Evolutionary conservation across 2,888 invertebrate genomes (phyloP), one percentile per base, ranked within the genome.

Genomic region (Hesperia comma): DNA sequence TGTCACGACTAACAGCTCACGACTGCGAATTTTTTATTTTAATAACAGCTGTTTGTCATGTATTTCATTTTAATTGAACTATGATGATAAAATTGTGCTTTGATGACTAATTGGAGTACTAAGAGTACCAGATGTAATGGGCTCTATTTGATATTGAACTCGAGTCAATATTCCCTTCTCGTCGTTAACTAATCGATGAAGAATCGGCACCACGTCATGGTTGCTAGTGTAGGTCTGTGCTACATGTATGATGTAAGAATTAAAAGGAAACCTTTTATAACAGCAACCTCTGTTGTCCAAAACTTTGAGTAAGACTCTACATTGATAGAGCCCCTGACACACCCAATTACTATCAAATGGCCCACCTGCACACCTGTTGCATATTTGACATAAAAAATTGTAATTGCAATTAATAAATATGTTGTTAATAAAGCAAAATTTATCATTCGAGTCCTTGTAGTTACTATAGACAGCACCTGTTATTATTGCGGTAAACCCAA

Each of bases 1-100:
- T 79, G 80, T 82, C 84, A 87, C 84, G 83, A 79, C 74, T 78
- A 61, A 60, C 70, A 61, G 64, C 70, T 71, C 73, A 74, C 72
- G 77, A 76, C 72, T 74, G 67, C 58, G 63, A 57, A 61, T 68
- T 68, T 67, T 69, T 70, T 61, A 70, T 69, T 67, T 70, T 60
- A 60, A 46, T 66, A 54, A 58, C 60, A 8, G 15, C 63, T 54
- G 49, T 41, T 55, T 63, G 54, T 40, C 43, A 55, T 15, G 60
- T 64, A 61, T 61, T 68, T 43, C 32, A 41, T 57, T 60, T 67
- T 62, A 67, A 68, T 63, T 32, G 33, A 21, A 41, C 43, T 58
- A 57, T 26, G 19, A 57, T 57, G n/a, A 46, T 46, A 21, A 51
- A 46, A 51, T 21, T 2, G 26, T 32, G 12, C 21, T 26, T 49